These are phyloP conservation scores for Trachythela sp. DNA, from an alignment of 64 coral and sea anemone species.

Conservation along the genomic window DNA sequence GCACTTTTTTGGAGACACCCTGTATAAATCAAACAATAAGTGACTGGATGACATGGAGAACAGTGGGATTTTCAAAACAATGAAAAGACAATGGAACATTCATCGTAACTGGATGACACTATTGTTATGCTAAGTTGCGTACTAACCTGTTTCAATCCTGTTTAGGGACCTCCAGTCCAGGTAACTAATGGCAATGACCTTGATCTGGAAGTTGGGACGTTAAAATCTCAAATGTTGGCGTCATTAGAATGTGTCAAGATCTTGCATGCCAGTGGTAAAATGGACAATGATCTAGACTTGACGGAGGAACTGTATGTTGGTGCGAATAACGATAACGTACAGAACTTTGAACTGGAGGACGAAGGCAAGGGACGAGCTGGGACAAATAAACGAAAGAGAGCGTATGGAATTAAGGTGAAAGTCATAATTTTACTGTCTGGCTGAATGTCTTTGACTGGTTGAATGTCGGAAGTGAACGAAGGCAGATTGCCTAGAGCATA, in stretches of 20 bases:
- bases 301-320: not conserved
- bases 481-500: no score
- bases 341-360: not conserved
- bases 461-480: no score
- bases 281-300: not conserved
- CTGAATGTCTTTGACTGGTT: no score
- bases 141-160: not conserved
- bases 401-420: not conserved
- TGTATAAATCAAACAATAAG: no score
- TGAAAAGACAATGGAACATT: no score
- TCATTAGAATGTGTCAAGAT: not conserved
- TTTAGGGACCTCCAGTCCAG: not conserved
- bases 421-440: not conserved
- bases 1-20: no score
- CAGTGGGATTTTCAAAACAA: no score
- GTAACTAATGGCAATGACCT: not conserved
- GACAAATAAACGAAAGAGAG: constrained; percentile 8
- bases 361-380: constrained; percentile 18
- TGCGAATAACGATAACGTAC: not conserved
- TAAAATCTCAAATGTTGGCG: not conserved
- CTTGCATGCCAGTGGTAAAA: not conserved
- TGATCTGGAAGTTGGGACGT: not conserved
- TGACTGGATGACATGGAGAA: no score
- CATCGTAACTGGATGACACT: no score
- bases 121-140: not conserved